Base-by-base conservation (phyloP, 2,113 vertebrate species). In the Sitta europaea region DNA sequence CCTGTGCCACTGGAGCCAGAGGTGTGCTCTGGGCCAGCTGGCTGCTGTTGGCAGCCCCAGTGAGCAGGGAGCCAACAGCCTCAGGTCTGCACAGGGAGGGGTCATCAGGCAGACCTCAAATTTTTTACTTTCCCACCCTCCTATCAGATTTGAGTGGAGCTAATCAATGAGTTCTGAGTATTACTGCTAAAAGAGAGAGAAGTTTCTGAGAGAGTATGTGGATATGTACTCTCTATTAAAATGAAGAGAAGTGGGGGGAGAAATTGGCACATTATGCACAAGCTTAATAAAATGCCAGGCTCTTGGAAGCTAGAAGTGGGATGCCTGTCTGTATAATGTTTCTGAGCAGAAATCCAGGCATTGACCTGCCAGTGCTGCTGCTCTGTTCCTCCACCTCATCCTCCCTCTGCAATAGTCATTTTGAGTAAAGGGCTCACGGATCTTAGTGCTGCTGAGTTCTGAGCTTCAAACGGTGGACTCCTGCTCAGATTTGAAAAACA, bases 401-500 rank as follows among this genome's bases (percentile, higher is more conserved):
- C 22, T 90, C 31, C 75, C 35, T 53, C 63, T 80, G 75, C n/a
- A 71, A 50, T 11, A 77, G 15, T 53, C 1, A 67, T 63, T 92
- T 81, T 1, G 9, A 58, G 53, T 3, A 71, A 55, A 59, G 35
- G 24, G 12, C 12, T 83, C 54, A 58, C 2, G 7, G 57, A 33
- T 55, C 43, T 59, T 50, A 55, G 14, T 23, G 43, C 42, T 96
- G 50, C 58, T 0, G 12, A 80, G 35, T 15, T 54, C 51, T 43
- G 62, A 29, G 40, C 33, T 75, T 65, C 36, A 82, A 54, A 76
- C 2, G 2, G 10, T 45, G 33, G 48, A 42, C 9, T 84, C 43
- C 23, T 57, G 40, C 12, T 95, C 67, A 57, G n/a, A 95, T 82
- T 47, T 54, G 31, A 83, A 95, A 96, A 92, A 62, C 61, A 72